phyloP scores from a whole-genome alignment of 1,140 invertebrate genomes.

The Pteromalus puparum region DNA sequence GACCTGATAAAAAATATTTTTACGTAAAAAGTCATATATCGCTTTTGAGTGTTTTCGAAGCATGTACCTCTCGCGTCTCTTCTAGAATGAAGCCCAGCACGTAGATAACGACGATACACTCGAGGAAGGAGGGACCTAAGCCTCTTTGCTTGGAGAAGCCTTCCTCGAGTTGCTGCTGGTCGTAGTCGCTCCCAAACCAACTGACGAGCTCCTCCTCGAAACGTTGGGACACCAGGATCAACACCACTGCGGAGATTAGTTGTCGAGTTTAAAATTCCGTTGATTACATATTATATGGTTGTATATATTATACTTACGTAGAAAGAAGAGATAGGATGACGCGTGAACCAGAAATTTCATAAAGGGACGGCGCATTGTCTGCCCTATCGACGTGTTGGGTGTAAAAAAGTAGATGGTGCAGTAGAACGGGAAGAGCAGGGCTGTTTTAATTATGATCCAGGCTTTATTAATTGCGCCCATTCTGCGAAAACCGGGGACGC shows the following conservation, averaged over 20 bases:
- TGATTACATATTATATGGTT: too few relatives aligned
- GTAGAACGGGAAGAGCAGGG: constrained; percentile 90
- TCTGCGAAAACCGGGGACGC: constrained; percentile 89
- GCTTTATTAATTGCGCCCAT: constrained; percentile 83
- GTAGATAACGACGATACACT: constrained; percentile 86
- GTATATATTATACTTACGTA: constrained; percentile 79
- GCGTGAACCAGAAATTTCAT: constrained; percentile 97
- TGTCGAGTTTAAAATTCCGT: too few relatives aligned
- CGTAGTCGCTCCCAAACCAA: constrained; percentile 81
- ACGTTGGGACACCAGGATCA: constrained; percentile 91
- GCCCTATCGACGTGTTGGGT: constrained; percentile 85
- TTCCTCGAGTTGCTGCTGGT: constrained; percentile 78
- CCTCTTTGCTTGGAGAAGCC: constrained; percentile 81
- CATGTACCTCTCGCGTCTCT: constrained; percentile 86
- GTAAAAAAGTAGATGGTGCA: constrained; percentile 88
- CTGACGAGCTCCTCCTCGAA: constrained; percentile 86
- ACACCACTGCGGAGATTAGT: constrained; percentile 80
- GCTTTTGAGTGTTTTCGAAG: not conserved
- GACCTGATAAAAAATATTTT: constrained; percentile 70
- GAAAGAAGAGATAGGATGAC: constrained; percentile 93
- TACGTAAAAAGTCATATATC: too few relatives aligned
- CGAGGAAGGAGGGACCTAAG: constrained; percentile 85
- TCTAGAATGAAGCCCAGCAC: constrained; percentile 92
- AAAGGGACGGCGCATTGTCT: constrained; percentile 91
- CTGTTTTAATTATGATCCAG: constrained; percentile 84